Percentiles rank a stretch among this genome's conserved stretches.
phyloP scores from a whole-genome alignment of 2,888 invertebrate genomes.

The Cryptosula pallasiana region DNA sequence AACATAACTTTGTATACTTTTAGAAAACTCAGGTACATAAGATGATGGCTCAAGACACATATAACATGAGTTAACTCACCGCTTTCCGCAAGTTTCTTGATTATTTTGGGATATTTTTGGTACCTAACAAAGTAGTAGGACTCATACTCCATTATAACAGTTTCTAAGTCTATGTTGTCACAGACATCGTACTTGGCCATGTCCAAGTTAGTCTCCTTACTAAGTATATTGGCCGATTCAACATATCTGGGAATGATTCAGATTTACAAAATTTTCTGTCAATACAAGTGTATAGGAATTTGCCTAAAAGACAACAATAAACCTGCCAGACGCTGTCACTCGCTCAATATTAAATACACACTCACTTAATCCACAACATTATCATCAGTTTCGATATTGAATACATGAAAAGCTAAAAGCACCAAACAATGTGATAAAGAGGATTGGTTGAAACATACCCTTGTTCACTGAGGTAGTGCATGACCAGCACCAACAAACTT shows the following conservation, averaged over 20 bases:
- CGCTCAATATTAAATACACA: too few relatives aligned
- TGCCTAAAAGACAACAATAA: too few relatives aligned
- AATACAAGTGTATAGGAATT: too few relatives aligned
- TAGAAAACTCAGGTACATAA: too few relatives aligned
- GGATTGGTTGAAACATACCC: slow-evolving; percentile 42
- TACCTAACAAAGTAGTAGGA: slow-evolving; percentile 79
- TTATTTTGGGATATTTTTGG: slow-evolving; percentile 77
- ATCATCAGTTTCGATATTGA: too few relatives aligned
- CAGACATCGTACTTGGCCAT: slow-evolving; percentile 65
- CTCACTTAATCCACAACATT: too few relatives aligned
- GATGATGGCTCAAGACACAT: too few relatives aligned
- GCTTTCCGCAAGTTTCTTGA: slow-evolving; percentile 57
- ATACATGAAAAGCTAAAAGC: too few relatives aligned
- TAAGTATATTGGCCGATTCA: slow-evolving; percentile 64
- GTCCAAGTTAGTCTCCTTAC: slow-evolving; percentile 67
- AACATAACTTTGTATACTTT: too few relatives aligned
- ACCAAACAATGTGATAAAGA: too few relatives aligned
- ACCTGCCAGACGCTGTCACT: too few relatives aligned
- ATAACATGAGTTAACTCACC: slow-evolving; percentile 36
- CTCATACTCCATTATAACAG: slow-evolving; percentile 81
- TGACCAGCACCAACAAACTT: slow-evolving; percentile 52
- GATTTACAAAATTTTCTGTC: too few relatives aligned
- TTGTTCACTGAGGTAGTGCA: slow-evolving; percentile 53
- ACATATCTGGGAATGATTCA: slow-evolving; percentile 57
- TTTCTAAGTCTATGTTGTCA: slow-evolving; percentile 84